These are phyloP conservation scores for Metacarcinus magister DNA, from an alignment of 2,888 invertebrate genomes.

Conservation along the genomic window DNA sequence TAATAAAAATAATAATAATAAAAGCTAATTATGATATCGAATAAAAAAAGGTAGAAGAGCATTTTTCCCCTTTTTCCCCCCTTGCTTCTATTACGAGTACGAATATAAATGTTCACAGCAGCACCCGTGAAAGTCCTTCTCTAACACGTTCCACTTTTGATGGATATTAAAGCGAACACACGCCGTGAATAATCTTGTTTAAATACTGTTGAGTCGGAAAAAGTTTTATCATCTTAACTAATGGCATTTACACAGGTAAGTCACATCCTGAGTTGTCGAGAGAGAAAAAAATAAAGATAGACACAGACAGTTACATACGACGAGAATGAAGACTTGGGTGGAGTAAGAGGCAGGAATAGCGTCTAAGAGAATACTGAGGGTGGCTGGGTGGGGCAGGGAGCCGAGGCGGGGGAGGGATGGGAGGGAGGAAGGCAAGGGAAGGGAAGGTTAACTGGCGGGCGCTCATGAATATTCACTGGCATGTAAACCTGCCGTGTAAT, in stretches of 20 bases:
- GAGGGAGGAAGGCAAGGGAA: neutral
- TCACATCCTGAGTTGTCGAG: neutral
- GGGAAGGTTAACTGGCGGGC: neutral
- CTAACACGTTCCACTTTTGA: neutral
- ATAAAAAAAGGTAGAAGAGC: no score
- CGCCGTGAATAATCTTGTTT: neutral
- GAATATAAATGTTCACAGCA: no score
- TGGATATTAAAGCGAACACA: neutral
- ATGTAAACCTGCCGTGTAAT: constrained; percentile 28
- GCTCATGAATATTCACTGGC: neutral
- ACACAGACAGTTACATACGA: no score
- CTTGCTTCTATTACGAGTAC: no score
- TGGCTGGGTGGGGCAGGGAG: neutral
- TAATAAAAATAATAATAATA: no score
- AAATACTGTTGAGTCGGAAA: neutral
- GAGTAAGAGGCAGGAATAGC: neutral
- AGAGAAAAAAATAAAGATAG: no score
- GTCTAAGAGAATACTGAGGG: neutral
- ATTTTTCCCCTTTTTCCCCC: no score
- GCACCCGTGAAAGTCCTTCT: neutral
- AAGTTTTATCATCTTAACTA: neutral
- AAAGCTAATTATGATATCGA: no score
- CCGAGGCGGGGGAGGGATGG: neutral
- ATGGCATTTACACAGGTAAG: constrained; percentile 5
- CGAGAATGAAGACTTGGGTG: neutral